A percentile compares a stretch with the other conserved stretches of the same genome.
phyloP scores from a whole-genome alignment of 2,888 invertebrate genomes.

The Mythimna loreyi region DNA sequence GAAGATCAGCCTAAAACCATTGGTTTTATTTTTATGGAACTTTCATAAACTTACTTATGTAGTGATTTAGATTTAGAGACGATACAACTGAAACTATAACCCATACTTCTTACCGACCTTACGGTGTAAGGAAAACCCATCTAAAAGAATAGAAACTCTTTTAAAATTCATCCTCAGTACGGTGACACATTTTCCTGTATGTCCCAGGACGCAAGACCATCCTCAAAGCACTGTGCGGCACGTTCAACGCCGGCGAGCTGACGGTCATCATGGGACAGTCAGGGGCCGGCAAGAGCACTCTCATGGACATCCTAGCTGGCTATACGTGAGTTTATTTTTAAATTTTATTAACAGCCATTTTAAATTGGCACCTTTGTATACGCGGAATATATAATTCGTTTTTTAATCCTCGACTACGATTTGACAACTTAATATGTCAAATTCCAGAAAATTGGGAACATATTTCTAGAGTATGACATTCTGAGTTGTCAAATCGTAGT shows the following conservation, averaged over 20 bases:
- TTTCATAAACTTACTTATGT: no score
- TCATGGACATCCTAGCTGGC: conserved; percentile 97
- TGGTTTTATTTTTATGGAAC: no score
- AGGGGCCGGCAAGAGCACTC: conserved; percentile 96
- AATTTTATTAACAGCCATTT: conserved; percentile 40
- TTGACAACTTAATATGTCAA: no score
- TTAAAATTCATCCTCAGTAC: conserved; percentile 27
- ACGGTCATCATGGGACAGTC: conserved; percentile 97
- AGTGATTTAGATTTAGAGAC: no score
- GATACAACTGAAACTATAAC: neutral
- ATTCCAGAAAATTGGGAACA: no score
- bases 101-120: no score
- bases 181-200: conserved; percentile 58
- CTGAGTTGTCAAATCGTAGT: no score
- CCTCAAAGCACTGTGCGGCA: conserved; percentile 91
- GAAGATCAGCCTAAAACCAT: no score
- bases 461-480: no score
- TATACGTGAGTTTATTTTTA: conserved; percentile 93
- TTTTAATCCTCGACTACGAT: no score
- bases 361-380: neutral
- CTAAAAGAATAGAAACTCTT: neutral
- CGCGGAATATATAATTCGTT: no score
- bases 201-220: conserved; percentile 91
- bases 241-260: conserved; percentile 94
- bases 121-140: conserved; percentile 26